Evolutionary conservation across 1,140 invertebrate species (phyloP).

Genomic region (Magallana ariakensis): DNA sequence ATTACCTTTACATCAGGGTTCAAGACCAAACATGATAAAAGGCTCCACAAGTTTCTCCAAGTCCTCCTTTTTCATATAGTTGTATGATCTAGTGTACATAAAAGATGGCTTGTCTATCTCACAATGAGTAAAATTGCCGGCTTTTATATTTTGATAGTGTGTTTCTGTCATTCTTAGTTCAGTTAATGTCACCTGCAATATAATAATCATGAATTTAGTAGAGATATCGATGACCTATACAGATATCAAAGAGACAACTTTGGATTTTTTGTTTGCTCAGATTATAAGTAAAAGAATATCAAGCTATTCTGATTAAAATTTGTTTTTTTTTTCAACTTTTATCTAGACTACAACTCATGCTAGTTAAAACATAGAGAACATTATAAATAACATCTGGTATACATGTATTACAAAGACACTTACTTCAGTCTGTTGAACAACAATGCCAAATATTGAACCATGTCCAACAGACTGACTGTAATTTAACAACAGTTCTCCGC

Average conservation of each 20-base stretch:
- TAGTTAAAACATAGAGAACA: too few relatives aligned
- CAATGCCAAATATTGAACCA: not conserved
- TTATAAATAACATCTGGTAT: too few relatives aligned
- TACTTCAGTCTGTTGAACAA: conserved; percentile 21
- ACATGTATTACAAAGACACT: not conserved
- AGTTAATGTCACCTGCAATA: not conserved
- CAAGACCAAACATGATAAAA: not conserved
- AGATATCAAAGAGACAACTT: too few relatives aligned
- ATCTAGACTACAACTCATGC: too few relatives aligned
- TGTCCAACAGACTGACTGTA: not conserved
- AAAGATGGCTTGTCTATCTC: not conserved
- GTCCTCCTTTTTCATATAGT: not conserved
- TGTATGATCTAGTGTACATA: not conserved
- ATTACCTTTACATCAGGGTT: not conserved
- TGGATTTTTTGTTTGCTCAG: too few relatives aligned
- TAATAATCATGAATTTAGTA: not conserved
- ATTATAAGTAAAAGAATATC: too few relatives aligned
- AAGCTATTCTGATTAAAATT: too few relatives aligned
- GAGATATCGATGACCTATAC: too few relatives aligned
- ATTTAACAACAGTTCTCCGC: not conserved
- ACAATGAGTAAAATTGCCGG: not conserved
- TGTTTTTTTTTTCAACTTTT: too few relatives aligned
- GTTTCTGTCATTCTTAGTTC: conserved; percentile 5
- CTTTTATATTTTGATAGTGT: conserved; percentile 13
- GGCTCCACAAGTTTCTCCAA: not conserved